Evolutionary conservation across 2,113 vertebrate genomes (phyloP), one percentile per base, ranked within the genome.

Genomic region (Lasiurus cinereus): DNA sequence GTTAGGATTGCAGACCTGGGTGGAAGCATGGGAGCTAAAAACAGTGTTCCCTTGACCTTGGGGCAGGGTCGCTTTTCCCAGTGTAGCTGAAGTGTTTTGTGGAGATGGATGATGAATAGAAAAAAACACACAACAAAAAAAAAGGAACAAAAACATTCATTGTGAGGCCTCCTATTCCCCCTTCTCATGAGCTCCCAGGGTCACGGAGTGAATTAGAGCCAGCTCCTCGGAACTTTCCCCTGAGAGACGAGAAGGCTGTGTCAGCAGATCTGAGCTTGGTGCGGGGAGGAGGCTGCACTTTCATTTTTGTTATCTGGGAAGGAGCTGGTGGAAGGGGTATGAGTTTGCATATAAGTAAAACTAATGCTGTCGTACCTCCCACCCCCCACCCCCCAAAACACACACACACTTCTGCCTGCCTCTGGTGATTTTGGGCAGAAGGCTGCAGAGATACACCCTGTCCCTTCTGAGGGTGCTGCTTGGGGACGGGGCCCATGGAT

Each of bases 1-100:
- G 88, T 97, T 97, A 69, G 83, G 96, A 96, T 89, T 69, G 36
- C 92, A 59, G 88, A 83, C 94, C 88, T 96, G 94, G 96, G 92
- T 96, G 96, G 89, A 85, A 94, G 74, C 24, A 0, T 14, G 94
- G 94, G 96, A 95, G 92, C 76, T 73, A 83, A 93, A 93, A 88
- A 18, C 56, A 84, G 46, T 93, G 96, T 64, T 96, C 69, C 84
- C 90, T 67, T 95, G 97, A 97, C 95, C 96, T 97, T 97, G 96
- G 96, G 36, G n/a, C 4, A 0, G 90, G 69, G 84, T 95, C 78
- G 62, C 83, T 97, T 97, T 97, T 92, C 56, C 98, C 94, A 96
- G 94, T 76, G 59, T 83, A 83, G 94, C 82, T 93, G 83, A 92
- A 90, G 88, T 73, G 83, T 92, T 89, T 79, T 56, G 88, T 82